Evolutionary conservation across 1,140 invertebrate genomes (phyloP), one percentile per base, ranked within the genome.

Genomic region (Aphelenchoides besseyi): DNA sequence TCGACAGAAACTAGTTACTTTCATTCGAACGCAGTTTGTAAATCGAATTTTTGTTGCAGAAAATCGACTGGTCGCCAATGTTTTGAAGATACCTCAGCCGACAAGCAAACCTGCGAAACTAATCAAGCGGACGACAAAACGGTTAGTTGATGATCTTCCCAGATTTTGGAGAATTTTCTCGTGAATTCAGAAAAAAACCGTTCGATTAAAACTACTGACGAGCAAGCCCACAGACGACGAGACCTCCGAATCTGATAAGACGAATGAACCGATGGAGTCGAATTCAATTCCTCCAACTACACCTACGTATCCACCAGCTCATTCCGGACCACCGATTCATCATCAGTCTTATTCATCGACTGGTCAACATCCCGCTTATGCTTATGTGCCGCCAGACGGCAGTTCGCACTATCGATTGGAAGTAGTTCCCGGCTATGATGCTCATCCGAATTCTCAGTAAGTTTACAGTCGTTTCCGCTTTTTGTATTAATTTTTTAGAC

Each of bases 251-350:
- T n/a, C n/a, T n/a, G n/a, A n/a, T n/a, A n/a, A n/a, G n/a, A 8
- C 55, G 18, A 23, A 59, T 59, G 55, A 59, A 59, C 32, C 5
- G 18, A 59, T 59, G 55, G 55, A 59, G 18, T 18, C 55, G 12
- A 59, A 59, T 23, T 59, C 55, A 33, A 12, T 18, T 5, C 55
- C 55, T 8, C 55, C 55, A 8, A 8, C 5, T 23, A 23, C 55
- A 8, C 37, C 37, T 41, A 5, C 55, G 12, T 8, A 59, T 33
- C 55, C 55, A 23, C 41, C 41, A 12, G 41, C 41, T 16, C 41
- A 48, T 12, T 12, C 41, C 12, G 12, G 12, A 12, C 41, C 41
- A 12, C 12, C 41, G 12, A 23, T 12, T 23, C 41, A 48, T 23
- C 41, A 48, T 23, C 23, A 16, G 12, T n/a, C n/a, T n/a, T n/a